Base-by-base conservation (phyloP, 2,113 vertebrate genomes). In the mouse (Mus musculus) region DNA sequence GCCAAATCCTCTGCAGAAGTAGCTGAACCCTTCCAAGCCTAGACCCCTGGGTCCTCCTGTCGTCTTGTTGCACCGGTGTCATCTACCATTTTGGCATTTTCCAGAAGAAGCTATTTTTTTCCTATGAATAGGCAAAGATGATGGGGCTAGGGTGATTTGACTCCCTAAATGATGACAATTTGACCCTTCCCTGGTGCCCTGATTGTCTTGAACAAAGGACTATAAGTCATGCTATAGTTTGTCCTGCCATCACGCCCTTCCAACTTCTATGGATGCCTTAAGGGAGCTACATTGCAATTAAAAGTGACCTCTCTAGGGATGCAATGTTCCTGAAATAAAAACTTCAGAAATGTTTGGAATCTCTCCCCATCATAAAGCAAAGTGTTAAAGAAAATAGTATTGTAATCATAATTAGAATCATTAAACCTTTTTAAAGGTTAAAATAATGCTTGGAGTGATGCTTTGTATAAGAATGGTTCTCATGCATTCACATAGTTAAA, bases 301-400 rank as follows among this genome's bases (percentile, higher is more conserved):
- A 7, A 91, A n/a, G 52, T 46, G 12, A 46, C 22, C 71, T 94
- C 11, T 89, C 71, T 30, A 54, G 39, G 39, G 33, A 46, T 56
- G 12, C 76, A 56, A 63, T 84, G 46, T 63, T 20, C 4, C 76
- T 63, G 76, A 86, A 84, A 90, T 80, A 39, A 63, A 59, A 89
- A 93, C 56, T 33, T 67, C 20, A 69, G 39, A 91, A 65, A 7
- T 72, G 4, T 49, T 59, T 85, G 63, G 24, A 95, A 56, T 78
- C n/a, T 67, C 20, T 30, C 67, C 16, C 13, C 5, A 39, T 80
- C 84, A 65, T 28, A 89, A 26, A 88, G 20, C 81, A 91, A 91
- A 88, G 93, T 61, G 20, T 85, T 67, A 91, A 95, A 89, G 77
- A 78, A 84, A 88, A 72, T 49, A 65, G 1, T 12, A 56, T 88